These are phyloP conservation scores for Lasiurus cinereus DNA, from an alignment of 2,113 vertebrate genomes.

Conservation along the genomic window DNA sequence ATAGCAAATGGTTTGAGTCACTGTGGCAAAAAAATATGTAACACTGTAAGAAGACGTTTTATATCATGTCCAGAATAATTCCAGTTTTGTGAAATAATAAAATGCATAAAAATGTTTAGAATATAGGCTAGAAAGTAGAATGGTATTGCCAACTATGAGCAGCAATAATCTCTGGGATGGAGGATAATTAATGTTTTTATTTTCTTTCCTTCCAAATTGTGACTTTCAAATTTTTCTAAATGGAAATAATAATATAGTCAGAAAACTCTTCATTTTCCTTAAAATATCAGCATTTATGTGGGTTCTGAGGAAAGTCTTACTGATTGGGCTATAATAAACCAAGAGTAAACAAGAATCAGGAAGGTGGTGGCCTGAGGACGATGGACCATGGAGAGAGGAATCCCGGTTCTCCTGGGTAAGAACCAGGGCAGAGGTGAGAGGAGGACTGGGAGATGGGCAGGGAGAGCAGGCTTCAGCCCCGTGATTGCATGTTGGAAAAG, in stretches of 20 bases:
- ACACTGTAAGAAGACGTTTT: neutral
- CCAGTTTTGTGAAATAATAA: conserved; percentile 39
- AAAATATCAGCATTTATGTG: neutral
- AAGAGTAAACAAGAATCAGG: neutral
- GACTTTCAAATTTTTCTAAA: conserved; percentile 11
- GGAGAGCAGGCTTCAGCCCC: neutral
- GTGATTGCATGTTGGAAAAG: neutral
- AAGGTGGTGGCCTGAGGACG: neutral
- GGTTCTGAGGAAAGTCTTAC: neutral
- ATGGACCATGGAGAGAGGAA: neutral
- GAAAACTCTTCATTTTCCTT: conserved; percentile 36
- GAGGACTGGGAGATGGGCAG: rapidly evolving
- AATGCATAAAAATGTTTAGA: neutral
- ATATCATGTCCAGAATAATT: neutral
- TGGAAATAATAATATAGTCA: neutral
- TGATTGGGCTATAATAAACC: neutral
- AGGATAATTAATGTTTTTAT: neutral
- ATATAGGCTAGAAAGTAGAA: neutral
- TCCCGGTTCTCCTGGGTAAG: neutral
- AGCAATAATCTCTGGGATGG: neutral
- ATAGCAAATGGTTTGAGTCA: neutral
- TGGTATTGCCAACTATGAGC: neutral
- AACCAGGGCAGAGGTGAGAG: neutral
- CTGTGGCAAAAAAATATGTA: neutral
- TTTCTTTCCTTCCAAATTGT: conserved; percentile 35